Evolutionary conservation across 1,140 invertebrate species (phyloP), one percentile per base, ranked within the genome.

Genomic region (Zaprionus taronus): DNA sequence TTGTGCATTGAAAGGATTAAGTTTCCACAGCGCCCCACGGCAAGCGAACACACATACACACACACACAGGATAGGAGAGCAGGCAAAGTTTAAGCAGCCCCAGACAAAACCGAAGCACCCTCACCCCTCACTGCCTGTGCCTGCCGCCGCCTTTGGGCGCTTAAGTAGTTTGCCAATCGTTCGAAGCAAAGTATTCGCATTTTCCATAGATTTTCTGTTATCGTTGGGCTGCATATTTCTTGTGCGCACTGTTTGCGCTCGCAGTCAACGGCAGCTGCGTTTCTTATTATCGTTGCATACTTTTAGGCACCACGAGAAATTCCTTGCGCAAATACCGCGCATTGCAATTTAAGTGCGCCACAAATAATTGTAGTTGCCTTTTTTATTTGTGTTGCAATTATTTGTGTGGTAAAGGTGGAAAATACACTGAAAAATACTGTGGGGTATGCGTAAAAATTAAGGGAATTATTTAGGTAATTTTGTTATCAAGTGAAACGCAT

Each of bases 271-370:
- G 22, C 77, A 72, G 47, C 41, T 70, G 68, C 60, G 55, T 77
- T 72, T 80, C 76, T 81, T 82, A 70, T 85, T 76, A 71, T 72
- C 67, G 47, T 55, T 76, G 85, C 85, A 90, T 90, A 90, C 81
- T 90, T 90, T 91, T 73, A 77, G 85, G 85, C 81, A 72, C 12
- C 24, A 24, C 36, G 63, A 17, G 20, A 70, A 89, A 89, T 75
- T 44, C 77, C 62, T 28, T 71, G 61, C 20, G 49, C 68, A 44
- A 72, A 65, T 72, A 65, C 38, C 60, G 60, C 65, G 53, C 49
- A 62, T 67, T 63, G 17, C 58, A 20, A 34, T 60, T 56, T n/a
- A 53, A 68, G 36, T 51, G 36, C 34, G 17, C 24, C 34, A 24
- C 41, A 72, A 72, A 73, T 66, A 51, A 26, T 67, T 61, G 47